phyloP scores from a whole-genome alignment of 53 echinoderm and acorn worm genomes.

The Echinometra lucunter region DNA sequence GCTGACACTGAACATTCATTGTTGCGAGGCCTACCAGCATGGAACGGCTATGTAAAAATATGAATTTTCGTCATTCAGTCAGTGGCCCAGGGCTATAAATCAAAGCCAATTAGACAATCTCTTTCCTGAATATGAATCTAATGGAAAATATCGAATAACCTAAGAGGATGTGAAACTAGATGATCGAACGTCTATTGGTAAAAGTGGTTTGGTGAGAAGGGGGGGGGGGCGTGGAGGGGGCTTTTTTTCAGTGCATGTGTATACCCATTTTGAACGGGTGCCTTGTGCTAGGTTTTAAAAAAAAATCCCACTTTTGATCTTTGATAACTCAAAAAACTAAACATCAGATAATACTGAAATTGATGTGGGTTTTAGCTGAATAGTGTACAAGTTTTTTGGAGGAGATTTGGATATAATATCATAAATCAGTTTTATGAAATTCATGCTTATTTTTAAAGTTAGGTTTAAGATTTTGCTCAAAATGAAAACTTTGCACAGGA shows the following conservation, averaged over 20 bases:
- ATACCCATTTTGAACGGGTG: neutral
- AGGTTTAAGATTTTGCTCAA: no score
- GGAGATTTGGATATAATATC: no score
- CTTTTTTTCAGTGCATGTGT: neutral
- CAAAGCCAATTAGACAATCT: conserved; percentile 27
- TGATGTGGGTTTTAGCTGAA: no score
- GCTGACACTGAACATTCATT: conserved; percentile 24
- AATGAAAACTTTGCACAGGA: no score
- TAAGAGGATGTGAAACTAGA: neutral
- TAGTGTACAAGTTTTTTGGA: no score
- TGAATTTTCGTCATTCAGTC: neutral
- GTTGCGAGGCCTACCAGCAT: neutral
- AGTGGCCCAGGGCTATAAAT: conserved; percentile 44
- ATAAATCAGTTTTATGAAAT: no score
- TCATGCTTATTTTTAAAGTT: no score
- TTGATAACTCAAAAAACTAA: no score
- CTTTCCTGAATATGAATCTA: conserved; percentile 1
- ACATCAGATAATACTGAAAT: no score
- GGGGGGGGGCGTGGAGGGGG: neutral
- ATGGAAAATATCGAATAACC: neutral
- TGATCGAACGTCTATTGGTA: neutral
- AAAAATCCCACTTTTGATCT: neutral
- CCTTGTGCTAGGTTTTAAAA: neutral
- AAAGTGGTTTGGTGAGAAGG: neutral
- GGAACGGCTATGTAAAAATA: neutral